These are phyloP conservation scores for Sinohyriopsis cumingii DNA, from an alignment of 2,888 invertebrate genomes.

Conservation along the genomic window DNA sequence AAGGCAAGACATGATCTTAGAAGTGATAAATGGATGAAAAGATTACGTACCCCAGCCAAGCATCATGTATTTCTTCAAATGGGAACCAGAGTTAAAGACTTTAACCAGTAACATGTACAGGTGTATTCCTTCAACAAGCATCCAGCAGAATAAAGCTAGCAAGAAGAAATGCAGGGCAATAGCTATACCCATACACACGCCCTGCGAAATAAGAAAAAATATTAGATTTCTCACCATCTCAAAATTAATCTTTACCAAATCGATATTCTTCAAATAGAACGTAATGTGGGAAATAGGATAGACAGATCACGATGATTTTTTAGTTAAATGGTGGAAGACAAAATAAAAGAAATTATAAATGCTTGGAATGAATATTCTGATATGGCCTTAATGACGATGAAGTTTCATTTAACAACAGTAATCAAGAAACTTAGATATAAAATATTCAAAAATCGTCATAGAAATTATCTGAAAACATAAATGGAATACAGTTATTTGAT, in stretches of 20 bases:
- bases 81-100: constrained; percentile 59
- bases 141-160: constrained; percentile 63
- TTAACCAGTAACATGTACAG: constrained; percentile 60
- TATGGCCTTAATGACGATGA: too few relatives aligned
- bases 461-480: too few relatives aligned
- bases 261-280: background rate
- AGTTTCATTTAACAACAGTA: too few relatives aligned
- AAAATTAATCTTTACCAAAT: background rate
- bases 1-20: too few relatives aligned
- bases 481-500: too few relatives aligned
- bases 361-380: too few relatives aligned
- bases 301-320: too few relatives aligned
- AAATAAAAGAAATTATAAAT: too few relatives aligned
- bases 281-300: background rate
- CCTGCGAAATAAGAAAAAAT: constrained; percentile 31
- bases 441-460: too few relatives aligned
- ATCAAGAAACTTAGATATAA: too few relatives aligned
- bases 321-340: too few relatives aligned
- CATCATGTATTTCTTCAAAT: constrained; percentile 55
- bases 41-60: constrained; percentile 61
- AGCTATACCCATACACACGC: constrained; percentile 55
- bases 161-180: constrained; percentile 57
- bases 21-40: background rate
- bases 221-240: background rate
- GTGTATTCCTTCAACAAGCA: constrained; percentile 64